A percentile compares a stretch with the other conserved stretches of the same genome.
Conservation (phyloP, 92 coral and sea anemone genomes). For the Bergia puertoricense region DNA sequence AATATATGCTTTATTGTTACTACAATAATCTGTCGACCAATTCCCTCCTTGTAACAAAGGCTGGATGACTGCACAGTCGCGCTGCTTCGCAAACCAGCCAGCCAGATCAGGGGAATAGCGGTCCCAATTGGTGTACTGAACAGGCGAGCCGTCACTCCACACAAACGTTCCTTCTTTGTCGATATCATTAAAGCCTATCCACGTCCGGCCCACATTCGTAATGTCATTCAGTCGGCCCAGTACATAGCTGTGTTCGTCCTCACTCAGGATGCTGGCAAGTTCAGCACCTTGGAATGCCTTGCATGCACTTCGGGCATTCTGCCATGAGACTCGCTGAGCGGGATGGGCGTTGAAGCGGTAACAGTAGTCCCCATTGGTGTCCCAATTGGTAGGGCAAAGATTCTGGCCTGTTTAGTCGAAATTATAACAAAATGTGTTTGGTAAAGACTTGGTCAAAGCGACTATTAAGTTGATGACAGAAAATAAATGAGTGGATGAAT, state of each 20-base stretch:
- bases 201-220: conserved; percentile 52
- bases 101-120: conserved; percentile 49
- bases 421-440: too few species aligned
- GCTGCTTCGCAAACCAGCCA: not conserved
- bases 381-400: conserved; percentile 89
- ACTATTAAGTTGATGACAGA: too few species aligned
- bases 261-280: conserved; percentile 65
- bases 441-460: too few species aligned
- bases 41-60: conserved; percentile 71
- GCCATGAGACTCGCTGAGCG: conserved; percentile 69
- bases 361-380: conserved; percentile 78
- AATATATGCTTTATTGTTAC: conserved; percentile 51
- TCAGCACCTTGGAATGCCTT: conserved; percentile 62
- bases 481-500: too few species aligned
- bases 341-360: conserved; percentile 83
- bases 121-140: conserved; percentile 77
- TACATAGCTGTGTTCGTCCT: conserved; percentile 72
- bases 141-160: conserved; percentile 80
- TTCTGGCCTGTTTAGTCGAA: conserved; percentile 61
- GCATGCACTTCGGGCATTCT: conserved; percentile 73
- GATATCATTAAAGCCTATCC: conserved; percentile 91
- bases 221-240: conserved; percentile 58
- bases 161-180: conserved; percentile 66
- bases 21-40: conserved; percentile 73
- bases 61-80: conserved; percentile 60